A percentile compares a stretch with the other conserved stretches of the same genome.
phyloP scores from a whole-genome alignment of 1,140 invertebrate species.

The Branchinecta lindahli region DNA sequence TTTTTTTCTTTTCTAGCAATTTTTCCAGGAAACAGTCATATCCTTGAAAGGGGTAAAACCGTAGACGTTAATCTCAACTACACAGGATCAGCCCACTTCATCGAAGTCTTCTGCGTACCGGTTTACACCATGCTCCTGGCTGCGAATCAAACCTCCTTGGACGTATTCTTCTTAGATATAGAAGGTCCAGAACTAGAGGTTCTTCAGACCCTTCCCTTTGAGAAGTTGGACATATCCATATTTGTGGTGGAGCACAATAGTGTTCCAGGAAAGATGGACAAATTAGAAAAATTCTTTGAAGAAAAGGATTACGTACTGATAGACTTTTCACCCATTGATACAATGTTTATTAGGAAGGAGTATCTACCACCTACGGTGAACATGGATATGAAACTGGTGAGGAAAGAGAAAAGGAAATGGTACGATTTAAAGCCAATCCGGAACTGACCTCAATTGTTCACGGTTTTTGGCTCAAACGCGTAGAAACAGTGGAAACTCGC shows the following conservation, averaged over 20 bases:
- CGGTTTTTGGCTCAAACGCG: no score
- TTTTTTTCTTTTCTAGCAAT: no score
- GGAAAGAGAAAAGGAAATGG: no score
- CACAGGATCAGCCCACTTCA: background rate
- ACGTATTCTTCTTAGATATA: background rate
- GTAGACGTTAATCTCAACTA: no score
- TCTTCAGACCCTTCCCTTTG: background rate
- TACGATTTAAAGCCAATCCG: no score
- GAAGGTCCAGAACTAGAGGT: slow-evolving; percentile 3
- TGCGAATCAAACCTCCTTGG: background rate
- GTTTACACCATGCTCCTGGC: background rate
- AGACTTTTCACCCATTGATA: background rate
- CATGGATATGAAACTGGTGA: no score
- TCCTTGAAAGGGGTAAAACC: no score
- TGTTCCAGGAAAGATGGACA: background rate
- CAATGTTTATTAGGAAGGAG: background rate
- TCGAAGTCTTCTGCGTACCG: background rate
- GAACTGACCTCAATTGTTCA: no score
- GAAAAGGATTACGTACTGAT: background rate
- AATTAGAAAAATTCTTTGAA: background rate
- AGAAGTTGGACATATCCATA: background rate
- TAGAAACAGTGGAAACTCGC: no score
- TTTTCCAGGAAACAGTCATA: no score
- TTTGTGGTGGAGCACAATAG: slow-evolving; percentile 6
- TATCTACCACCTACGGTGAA: background rate